A percentile compares a stretch with the other conserved stretches of the same genome.
phyloP scores from a whole-genome alignment of 2,113 vertebrate species.

The Paedocypris sp. region DNA sequence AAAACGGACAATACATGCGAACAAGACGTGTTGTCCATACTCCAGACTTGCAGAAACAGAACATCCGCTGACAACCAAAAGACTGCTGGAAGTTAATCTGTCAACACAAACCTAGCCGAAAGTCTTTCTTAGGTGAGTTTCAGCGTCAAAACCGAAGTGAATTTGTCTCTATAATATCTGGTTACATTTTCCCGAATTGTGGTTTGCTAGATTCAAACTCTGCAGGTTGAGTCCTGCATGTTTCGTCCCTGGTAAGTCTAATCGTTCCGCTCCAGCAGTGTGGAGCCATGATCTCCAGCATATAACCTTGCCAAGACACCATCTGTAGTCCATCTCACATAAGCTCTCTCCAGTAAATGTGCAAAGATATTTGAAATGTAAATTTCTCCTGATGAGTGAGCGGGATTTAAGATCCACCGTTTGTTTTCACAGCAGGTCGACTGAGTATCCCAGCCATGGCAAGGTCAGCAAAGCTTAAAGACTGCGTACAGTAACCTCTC shows the following conservation, averaged over 20 bases:
- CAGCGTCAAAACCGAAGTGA: no score
- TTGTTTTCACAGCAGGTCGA: slow-evolving; percentile 21
- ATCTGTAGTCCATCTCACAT: slow-evolving; percentile 6
- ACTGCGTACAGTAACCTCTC: no score
- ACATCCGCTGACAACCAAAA: no score
- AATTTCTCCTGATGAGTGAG: not conserved
- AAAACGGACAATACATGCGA: no score
- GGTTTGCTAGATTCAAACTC: no score
- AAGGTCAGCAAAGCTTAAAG: slow-evolving; percentile 12
- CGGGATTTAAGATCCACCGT: slow-evolving; percentile 22
- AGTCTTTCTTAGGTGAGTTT: no score
- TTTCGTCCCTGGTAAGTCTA: not conserved
- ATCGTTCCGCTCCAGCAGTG: not conserved
- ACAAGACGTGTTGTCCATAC: no score
- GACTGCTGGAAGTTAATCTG: no score
- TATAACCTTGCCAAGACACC: not conserved
- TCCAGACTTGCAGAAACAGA: no score
- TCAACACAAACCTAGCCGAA: no score
- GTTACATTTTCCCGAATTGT: no score
- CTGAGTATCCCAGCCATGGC: slow-evolving; percentile 4
- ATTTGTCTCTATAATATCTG: no score
- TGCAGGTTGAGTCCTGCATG: not conserved
- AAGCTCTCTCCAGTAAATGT: not conserved
- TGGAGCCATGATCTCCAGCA: not conserved
- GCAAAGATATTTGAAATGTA: slow-evolving; percentile 12